Conservation (phyloP, 2,797 vertebrate genomes). For the Periparus ater region DNA sequence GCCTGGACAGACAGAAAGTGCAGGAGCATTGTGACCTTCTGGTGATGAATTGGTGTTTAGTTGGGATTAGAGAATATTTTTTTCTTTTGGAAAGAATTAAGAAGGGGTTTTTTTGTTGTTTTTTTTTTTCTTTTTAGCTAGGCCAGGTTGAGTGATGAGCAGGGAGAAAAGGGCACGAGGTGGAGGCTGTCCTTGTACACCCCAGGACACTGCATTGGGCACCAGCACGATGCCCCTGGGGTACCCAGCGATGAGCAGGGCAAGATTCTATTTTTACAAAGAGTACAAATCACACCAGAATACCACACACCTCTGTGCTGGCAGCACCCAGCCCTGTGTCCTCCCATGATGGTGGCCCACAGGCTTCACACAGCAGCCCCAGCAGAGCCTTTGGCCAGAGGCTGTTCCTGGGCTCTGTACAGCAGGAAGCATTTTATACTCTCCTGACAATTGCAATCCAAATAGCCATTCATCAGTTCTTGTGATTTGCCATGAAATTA, state of each 20-base stretch:
- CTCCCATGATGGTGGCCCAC: not conserved
- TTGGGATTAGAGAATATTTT: not conserved
- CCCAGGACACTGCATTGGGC: not conserved
- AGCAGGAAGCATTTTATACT: conserved; percentile 20
- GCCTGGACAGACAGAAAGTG: not conserved
- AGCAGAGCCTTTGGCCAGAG: not conserved
- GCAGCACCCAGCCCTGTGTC: not conserved
- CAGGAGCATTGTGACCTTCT: not conserved
- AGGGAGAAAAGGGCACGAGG: not conserved
- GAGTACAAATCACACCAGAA: not conserved
- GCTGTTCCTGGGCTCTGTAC: not conserved
- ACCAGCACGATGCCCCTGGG: not conserved
- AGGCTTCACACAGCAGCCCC: not conserved
- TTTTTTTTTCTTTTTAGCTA: not conserved
- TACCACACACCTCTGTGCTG: rapidly evolving
- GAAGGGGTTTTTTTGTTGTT: not conserved
- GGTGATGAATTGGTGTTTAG: rapidly evolving
- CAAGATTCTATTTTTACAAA: too few relatives aligned
- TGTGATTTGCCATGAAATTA: conserved; percentile 21
- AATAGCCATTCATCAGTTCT: not conserved
- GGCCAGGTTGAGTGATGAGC: not conserved
- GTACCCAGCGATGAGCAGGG: rapidly evolving
- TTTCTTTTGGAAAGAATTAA: not conserved
- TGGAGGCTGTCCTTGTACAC: rapidly evolving
- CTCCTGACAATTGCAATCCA: conserved; percentile 9